Base-by-base conservation (phyloP, 2,113 vertebrate genomes). In the Oreocharis arfaki region DNA sequence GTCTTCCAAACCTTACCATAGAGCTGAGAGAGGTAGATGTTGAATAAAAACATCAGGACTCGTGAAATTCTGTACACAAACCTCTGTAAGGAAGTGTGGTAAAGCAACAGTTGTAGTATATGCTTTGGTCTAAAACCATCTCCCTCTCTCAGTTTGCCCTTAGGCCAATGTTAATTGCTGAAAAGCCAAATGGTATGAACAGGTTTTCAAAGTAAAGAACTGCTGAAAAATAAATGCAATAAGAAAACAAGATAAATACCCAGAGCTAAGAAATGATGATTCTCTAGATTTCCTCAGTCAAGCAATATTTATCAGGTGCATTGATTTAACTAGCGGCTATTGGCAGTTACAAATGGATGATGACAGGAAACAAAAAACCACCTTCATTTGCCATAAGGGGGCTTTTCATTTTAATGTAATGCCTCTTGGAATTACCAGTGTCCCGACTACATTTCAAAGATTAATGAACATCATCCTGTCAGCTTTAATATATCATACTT, bases 331-430 rank as follows among this genome's bases (percentile, higher is more conserved):
- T 89, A 92, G 97, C 33, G 53, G 97, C 97, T 97, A 97, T 97
- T 93, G 97, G 96, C 97, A 97, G 94, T 97, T 97, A 97, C 96
- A 98, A 98, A 98, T 98, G 96, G 96, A 97, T 97, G 95, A 94
- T 95, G 97, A 97, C 96, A 97, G 93, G 93, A 97, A 97, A 97
- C 97, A 96, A 95, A 97, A 97, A 97, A 82, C 59, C 95, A 90
- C 94, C 96, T 95, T 97, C 95, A 90, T 89, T 95, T 89, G 94
- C 97, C 94, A 96, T 96, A 91, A 97, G 94, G 94, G 96, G 92
- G 91, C 93, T 96, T 97, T 97, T 96, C 96, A 97, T 97, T 97
- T 97, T 97, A 96, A 97, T 93, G 94, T 95, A 89, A 88, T 89
- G 93, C 90, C 95, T 97, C 97, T 97, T 95, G 97, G 97, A 98